Evolutionary conservation across 2,113 vertebrate genomes (phyloP), one percentile per base, ranked within the genome.

Genomic region (Carassius auratus): DNA sequence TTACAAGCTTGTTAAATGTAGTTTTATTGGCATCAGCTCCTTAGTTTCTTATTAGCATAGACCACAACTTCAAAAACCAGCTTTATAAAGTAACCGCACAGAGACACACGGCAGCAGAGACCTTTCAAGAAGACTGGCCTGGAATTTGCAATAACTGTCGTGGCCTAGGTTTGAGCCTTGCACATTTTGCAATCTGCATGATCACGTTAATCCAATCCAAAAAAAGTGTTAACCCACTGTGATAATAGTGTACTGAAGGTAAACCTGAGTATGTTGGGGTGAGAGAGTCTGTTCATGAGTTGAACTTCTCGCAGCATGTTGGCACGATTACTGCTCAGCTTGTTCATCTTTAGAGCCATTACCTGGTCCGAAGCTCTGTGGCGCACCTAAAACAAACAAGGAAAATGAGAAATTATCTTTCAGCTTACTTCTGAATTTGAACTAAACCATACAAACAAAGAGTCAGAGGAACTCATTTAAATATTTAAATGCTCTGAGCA

Each of bases 341-440:
- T 99, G 94, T 99, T 99, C 98, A 99, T 99, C 95, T 99, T 99
- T 91, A 99, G 94, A 87, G 98, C 98, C 98, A 99, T 99, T 23
- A 99, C 96, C 88, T 99, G 98, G 91, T 95, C 97, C 61, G 98
- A 97, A 84, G 96, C 96, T 91, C 95, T 95, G 90, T 99, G 98
- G 48, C 96, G 95, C 52, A 99, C 98, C 98, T 99, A 91, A 88
- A 89, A 80, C 33, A 88, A 61, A 87, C 45, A 85, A 30, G 83
- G 7, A 69, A 71, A 71, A 76, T 50, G 45, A 76, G n/a, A 50
- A 75, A 15, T 75, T 0, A 71, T 17, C 14, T 36, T 36, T 33
- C 3, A 8, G 14, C 3, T 8, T 38, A 3, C 17, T 19, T 71
- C 15, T 71, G 33, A 38, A 38, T 19, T 69, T 36, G 30, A 71